These are phyloP conservation scores for Drosophila sturtevanti DNA, from an alignment of 1,140 invertebrate genomes.

Conservation along the genomic window DNA sequence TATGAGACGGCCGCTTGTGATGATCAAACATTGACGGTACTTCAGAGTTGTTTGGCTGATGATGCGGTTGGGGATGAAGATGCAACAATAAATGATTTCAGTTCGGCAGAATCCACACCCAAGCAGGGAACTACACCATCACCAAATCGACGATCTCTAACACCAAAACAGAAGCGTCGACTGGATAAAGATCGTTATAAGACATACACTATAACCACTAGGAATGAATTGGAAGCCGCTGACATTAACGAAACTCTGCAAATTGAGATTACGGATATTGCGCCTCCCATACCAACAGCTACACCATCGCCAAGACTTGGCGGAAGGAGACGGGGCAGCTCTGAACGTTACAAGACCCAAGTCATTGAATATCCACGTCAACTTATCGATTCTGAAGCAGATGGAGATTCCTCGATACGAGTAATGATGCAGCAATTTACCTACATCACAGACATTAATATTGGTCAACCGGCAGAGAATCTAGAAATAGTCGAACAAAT, in stretches of 20 bases:
- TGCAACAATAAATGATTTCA: slow-evolving; percentile 83
- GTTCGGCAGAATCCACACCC: slow-evolving; percentile 89
- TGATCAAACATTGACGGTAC: slow-evolving; percentile 84
- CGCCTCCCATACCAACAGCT: background rate
- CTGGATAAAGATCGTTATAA: slow-evolving; percentile 89
- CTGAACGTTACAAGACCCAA: slow-evolving; percentile 77
- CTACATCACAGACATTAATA: slow-evolving; percentile 59
- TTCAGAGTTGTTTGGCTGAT: slow-evolving; percentile 80
- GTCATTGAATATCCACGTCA: slow-evolving; percentile 62
- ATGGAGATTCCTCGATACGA: slow-evolving; percentile 81
- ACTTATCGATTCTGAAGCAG: slow-evolving; percentile 27
- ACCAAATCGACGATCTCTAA: slow-evolving; percentile 84
- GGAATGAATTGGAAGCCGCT: slow-evolving; percentile 49
- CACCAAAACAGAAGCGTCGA: slow-evolving; percentile 89
- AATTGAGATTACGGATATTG: slow-evolving; percentile 65
- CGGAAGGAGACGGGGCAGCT: slow-evolving; percentile 59
- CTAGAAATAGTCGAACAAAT: slow-evolving; percentile 63
- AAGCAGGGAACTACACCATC: slow-evolving; percentile 84
- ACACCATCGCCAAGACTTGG: slow-evolving; percentile 42
- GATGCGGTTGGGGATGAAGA: slow-evolving; percentile 67
- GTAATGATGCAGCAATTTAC: slow-evolving; percentile 71
- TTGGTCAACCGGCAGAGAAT: slow-evolving; percentile 35
- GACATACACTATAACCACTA: slow-evolving; percentile 89
- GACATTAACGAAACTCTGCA: slow-evolving; percentile 77
- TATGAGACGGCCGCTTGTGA: slow-evolving; percentile 83